These are phyloP conservation scores for Pongo pygmaeus DNA, from an alignment of 2,113 vertebrate species.

Conservation along the genomic window DNA sequence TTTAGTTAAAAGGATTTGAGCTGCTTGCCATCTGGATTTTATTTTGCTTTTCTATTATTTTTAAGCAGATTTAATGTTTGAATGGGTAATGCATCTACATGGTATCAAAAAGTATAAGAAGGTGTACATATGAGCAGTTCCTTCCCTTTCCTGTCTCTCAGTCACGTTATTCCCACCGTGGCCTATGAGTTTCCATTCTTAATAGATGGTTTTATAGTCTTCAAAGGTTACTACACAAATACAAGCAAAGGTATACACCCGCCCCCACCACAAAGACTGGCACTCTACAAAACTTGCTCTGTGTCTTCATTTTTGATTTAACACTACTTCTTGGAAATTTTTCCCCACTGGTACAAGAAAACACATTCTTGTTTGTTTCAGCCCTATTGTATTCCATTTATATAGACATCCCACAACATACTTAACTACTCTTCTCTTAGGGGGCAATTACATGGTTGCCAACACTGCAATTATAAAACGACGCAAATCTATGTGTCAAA, in stretches of 20 bases:
- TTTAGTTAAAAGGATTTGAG: not conserved
- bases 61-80: not conserved
- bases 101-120: not conserved
- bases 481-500: not conserved
- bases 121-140: accelerated
- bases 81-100: not conserved
- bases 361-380: too few species aligned
- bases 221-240: not conserved
- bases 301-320: not conserved
- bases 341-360: accelerated
- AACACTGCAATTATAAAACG: not conserved
- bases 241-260: not conserved
- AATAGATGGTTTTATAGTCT: not conserved
- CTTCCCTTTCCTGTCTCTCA: accelerated
- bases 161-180: too few species aligned
- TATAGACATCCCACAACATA: accelerated
- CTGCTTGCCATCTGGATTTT: not conserved
- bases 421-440: not conserved
- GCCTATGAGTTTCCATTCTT: accelerated
- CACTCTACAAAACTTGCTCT: accelerated
- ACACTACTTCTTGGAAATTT: not conserved
- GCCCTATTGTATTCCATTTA: not conserved
- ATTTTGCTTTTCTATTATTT: not conserved
- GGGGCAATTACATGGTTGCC: not conserved
- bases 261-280: not conserved